Evolutionary conservation across 2,888 invertebrate genomes (phyloP).

Genomic region (Coremacera marginata): DNA sequence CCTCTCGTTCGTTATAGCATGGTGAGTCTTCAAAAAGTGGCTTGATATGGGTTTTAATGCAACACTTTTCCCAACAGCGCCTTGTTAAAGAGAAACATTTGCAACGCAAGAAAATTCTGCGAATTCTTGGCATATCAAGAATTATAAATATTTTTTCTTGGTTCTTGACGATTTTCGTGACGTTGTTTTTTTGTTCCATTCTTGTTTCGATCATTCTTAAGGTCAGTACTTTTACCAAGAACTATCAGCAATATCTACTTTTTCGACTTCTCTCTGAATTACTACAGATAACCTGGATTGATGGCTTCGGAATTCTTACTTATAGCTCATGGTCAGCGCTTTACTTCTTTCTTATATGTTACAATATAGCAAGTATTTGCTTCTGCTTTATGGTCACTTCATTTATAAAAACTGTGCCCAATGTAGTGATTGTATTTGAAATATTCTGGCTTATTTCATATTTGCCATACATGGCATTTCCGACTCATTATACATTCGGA

Average conservation of each 20-base stretch:
- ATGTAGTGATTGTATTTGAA: conserved; percentile 79
- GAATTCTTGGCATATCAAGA: conserved; percentile 85
- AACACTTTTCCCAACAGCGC: conserved; percentile 52
- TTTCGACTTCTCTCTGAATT: not conserved
- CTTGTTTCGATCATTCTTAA: conserved; percentile 71
- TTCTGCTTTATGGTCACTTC: conserved; percentile 82
- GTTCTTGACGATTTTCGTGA: conserved; percentile 80
- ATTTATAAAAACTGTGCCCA: conserved; percentile 81
- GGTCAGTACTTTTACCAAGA: conserved; percentile 14
- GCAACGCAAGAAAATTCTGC: conserved; percentile 78
- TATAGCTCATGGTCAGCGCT: conserved; percentile 76
- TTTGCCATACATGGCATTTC: conserved; percentile 77
- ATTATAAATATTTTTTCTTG: conserved; percentile 87
- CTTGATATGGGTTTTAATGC: too few relatives aligned
- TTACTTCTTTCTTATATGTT: conserved; percentile 77
- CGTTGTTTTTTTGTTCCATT: conserved; percentile 73
- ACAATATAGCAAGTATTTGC: conserved; percentile 76
- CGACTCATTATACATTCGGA: conserved; percentile 70
- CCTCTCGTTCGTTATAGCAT: conserved; percentile 81
- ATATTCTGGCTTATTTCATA: conserved; percentile 80
- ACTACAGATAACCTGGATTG: conserved; percentile 64
- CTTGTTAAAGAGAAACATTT: conserved; percentile 51
- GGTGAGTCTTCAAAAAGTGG: conserved; percentile 47
- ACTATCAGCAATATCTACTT: conserved; percentile 67
- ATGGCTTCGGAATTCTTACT: conserved; percentile 74